Evolutionary conservation across 2,113 vertebrate species (phyloP), one percentile per base, ranked within the genome.

Genomic region (Phalacrocorax brasilianus): DNA sequence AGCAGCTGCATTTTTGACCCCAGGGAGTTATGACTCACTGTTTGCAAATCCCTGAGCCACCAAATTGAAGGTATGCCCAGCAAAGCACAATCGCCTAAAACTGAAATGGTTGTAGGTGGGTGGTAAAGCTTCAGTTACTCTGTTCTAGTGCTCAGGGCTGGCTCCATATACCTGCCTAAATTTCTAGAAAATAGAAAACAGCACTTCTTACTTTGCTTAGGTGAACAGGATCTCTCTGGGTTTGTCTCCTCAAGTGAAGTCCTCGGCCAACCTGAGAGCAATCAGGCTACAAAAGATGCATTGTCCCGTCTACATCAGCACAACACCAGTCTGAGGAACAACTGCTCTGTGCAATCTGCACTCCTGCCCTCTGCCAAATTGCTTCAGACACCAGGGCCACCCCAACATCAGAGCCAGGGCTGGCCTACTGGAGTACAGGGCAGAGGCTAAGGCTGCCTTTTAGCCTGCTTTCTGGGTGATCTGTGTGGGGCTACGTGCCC

Each of bases 1-100:
- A 85, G 80, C 84, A 95, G 96, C 94, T 97, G 91, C 70, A 67
- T 93, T 95, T 95, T 79, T 87, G 70, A 93, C 87, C 84, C 58
- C 55, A 22, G 84, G 77, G 73, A 92, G 66, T 82, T 73, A 89
- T 96, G 95, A 96, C 62, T 92, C 95, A 93, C 45, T 95, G 95
- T 89, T 97, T 97, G 88, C 91, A 89, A 95, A 88, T 92, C 91
- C 76, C 87, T 83, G 53, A 95, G 84, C 77, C 55, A 79, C 86
- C 62, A 55, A 76, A 91, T 13, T 93, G 86, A 95, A 96, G 95
- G 86, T 66, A 87, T 73, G 74, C 67, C 63, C 91, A 0, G 4
- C 49, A 76, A 95, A 89, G 76, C 61, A 87, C 8, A 9, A 38
- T 55, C 3, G 1, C 26, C 74, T 70, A 66, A 71, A 89, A 73